Conservation (phyloP, 2,797 vertebrate species). For the Onychomys torridus region DNA sequence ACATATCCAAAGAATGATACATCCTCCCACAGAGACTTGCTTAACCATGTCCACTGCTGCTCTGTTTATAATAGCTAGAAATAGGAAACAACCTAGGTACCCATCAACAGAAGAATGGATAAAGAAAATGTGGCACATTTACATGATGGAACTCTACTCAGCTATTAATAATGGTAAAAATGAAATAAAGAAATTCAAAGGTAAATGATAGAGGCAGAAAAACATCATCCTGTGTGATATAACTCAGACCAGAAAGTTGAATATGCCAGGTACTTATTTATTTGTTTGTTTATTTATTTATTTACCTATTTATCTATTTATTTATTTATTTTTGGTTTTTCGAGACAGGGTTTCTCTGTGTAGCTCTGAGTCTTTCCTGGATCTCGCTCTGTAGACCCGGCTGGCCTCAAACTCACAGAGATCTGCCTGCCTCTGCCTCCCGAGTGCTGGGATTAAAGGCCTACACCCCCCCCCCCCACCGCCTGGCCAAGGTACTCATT, state of each 20-base stretch:
- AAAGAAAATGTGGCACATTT: not conserved
- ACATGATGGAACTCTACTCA: not conserved
- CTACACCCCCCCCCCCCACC: no score
- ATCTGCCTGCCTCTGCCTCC: no score
- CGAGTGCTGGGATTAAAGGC: no score
- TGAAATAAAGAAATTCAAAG: not conserved
- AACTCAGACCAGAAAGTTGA: not conserved
- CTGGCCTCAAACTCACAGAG: no score
- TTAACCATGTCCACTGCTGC: not conserved
- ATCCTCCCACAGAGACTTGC: not conserved
- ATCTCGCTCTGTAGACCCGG: no score
- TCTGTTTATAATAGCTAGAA: not conserved
- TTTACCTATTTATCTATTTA: not conserved
- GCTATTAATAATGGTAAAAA: not conserved
- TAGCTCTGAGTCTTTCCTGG: no score
- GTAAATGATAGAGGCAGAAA: not conserved
- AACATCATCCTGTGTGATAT: not conserved
- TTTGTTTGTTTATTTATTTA: not conserved
- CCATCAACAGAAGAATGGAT: not conserved
- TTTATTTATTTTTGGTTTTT: no score
- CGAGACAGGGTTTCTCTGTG: no score
- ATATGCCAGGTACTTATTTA: not conserved
- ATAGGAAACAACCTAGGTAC: not conserved
- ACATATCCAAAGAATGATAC: not conserved
- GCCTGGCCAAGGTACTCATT: no score